These are phyloP conservation scores for Plutomurus gul DNA, from an alignment of 1,140 invertebrate species.

Conservation along the genomic window DNA sequence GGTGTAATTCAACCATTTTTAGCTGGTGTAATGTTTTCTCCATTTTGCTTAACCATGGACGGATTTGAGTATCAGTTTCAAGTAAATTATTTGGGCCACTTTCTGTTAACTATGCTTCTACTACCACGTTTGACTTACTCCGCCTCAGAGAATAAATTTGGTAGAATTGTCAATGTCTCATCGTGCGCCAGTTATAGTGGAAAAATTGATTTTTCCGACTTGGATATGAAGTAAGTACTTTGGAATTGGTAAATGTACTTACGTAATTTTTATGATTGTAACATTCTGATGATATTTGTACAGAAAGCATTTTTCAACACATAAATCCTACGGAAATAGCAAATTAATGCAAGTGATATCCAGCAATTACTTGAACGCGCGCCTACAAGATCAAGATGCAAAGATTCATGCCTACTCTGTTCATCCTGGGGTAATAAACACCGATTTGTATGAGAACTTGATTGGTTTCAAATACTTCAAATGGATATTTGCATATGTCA, in stretches of 20 bases:
- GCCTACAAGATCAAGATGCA: conserved; percentile 63
- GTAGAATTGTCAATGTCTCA: conserved; percentile 82
- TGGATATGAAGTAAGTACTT: conserved; percentile 71
- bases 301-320: conserved; percentile 33
- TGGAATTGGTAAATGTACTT: not conserved
- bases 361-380: conserved; percentile 69
- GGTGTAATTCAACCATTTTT: no score
- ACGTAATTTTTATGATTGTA: no score
- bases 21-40: conserved; percentile 86
- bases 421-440: conserved; percentile 87
- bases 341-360: conserved; percentile 85
- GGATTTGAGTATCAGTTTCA: conserved; percentile 82
- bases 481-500: not conserved
- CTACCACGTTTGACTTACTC: conserved; percentile 66
- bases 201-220: conserved; percentile 68
- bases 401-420: conserved; percentile 73
- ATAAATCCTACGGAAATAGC: conserved; percentile 76
- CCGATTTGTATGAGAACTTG: conserved; percentile 67
- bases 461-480: not conserved
- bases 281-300: not conserved
- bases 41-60: conserved; percentile 74
- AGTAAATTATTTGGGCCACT: conserved; percentile 86
- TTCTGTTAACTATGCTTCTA: conserved; percentile 80
- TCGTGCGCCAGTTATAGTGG: conserved; percentile 73
- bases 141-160: conserved; percentile 56